Evolutionary conservation across 2,113 vertebrate species (phyloP).

Genomic region (Aviceda subcristata): DNA sequence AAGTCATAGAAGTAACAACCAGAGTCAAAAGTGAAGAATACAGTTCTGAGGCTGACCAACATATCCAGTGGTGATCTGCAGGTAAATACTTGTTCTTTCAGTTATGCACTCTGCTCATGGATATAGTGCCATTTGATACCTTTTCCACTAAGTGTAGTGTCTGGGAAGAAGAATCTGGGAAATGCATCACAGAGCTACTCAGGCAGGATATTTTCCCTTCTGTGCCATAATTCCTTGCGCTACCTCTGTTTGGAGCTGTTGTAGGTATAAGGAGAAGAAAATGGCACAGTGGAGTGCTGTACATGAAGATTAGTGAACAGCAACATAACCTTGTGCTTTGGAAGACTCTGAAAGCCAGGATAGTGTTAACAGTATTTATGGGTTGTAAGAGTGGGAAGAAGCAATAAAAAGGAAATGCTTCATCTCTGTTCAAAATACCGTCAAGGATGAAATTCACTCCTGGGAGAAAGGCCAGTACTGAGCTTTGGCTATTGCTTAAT

Average conservation of each 20-base stretch:
- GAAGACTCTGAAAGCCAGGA: not conserved
- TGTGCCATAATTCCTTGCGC: not conserved
- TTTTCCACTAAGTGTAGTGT: not conserved
- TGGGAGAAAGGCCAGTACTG: slow-evolving; percentile 24
- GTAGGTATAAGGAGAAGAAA: not conserved
- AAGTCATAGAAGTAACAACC: not conserved
- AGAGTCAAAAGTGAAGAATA: not conserved
- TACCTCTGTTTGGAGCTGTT: not conserved
- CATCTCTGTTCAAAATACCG: slow-evolving; percentile 40
- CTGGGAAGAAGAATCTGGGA: slow-evolving; percentile 45
- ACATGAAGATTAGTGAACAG: not conserved
- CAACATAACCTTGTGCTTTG: not conserved
- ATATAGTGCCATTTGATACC: not conserved
- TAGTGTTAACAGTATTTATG: slow-evolving; percentile 48
- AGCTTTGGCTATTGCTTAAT: slow-evolving; percentile 3
- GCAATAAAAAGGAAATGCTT: slow-evolving; percentile 53
- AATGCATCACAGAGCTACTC: slow-evolving; percentile 17
- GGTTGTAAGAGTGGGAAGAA: slow-evolving; percentile 52
- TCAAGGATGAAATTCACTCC: slow-evolving; percentile 17
- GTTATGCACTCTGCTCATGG: not conserved
- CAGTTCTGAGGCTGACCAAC: not conserved
- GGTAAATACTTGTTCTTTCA: slow-evolving; percentile 26
- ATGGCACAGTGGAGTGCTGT: not conserved
- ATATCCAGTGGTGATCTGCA: slow-evolving; percentile 19
- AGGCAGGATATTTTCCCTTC: slow-evolving; percentile 17